phyloP scores from a whole-genome alignment of 2,113 vertebrate species.

The Eurystomus gularis region DNA sequence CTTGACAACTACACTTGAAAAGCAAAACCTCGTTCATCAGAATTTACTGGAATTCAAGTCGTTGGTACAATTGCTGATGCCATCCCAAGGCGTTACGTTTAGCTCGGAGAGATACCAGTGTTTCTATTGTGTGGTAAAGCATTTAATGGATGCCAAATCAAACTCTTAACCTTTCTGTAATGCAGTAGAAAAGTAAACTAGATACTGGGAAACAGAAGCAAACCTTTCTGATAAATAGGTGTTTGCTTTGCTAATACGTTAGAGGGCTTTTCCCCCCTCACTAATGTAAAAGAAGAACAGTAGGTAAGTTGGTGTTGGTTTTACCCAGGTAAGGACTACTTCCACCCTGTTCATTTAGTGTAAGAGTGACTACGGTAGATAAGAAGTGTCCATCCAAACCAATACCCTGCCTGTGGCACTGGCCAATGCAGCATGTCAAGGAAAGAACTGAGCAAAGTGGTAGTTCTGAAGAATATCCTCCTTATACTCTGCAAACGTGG shows the following conservation, averaged over 20 bases:
- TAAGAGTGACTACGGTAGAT: not conserved
- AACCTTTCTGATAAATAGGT: not conserved
- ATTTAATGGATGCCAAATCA: constrained; percentile 55
- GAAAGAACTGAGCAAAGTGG: not conserved
- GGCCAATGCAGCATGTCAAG: not conserved
- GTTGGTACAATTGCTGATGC: not conserved
- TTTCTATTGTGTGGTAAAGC: constrained; percentile 17
- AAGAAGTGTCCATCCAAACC: not conserved
- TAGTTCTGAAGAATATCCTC: not conserved
- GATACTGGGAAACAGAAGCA: not conserved
- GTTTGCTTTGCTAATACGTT: constrained; percentile 4
- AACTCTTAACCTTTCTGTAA: constrained; percentile 24
- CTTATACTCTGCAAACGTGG: not conserved
- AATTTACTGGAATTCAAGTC: not conserved
- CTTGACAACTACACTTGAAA: not conserved
- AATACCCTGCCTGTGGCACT: not conserved
- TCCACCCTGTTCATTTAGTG: not conserved
- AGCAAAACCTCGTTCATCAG: not conserved
- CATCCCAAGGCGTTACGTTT: not conserved
- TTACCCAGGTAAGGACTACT: not conserved
- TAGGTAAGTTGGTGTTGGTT: not conserved
- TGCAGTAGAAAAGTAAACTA: constrained; percentile 12
- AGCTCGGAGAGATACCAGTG: not conserved
- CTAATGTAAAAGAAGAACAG: not conserved
- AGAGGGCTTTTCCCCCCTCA: not conserved